phyloP scores from a whole-genome alignment of 1,140 invertebrate species.

The Bombyx mandarina region DNA sequence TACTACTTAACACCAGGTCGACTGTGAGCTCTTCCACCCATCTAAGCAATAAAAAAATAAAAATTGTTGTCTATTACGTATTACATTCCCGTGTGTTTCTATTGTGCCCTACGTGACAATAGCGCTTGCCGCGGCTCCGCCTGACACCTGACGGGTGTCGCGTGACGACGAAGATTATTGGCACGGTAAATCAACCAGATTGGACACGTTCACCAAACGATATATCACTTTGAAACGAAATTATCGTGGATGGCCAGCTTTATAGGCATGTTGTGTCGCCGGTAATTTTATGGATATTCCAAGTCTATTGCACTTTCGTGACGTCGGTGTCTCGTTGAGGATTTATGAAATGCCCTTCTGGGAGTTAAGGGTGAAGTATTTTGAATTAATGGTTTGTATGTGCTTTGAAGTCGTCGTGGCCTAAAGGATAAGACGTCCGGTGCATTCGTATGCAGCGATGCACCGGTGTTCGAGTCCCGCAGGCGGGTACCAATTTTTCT shows the following conservation, averaged over 20 bases:
- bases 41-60: too few relatives aligned
- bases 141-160: slow-evolving; percentile 35
- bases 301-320: too few relatives aligned
- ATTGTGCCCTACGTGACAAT: slow-evolving; percentile 28
- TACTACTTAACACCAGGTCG: too few relatives aligned
- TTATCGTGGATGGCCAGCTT: slow-evolving; percentile 9
- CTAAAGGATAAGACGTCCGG: too few relatives aligned
- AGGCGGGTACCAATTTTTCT: too few relatives aligned
- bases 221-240: slow-evolving; percentile 31
- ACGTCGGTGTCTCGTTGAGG: too few relatives aligned
- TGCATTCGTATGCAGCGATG: too few relatives aligned
- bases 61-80: too few relatives aligned
- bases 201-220: slow-evolving; percentile 39
- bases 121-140: slow-evolving; percentile 12
- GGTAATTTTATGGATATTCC: not conserved
- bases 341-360: too few relatives aligned
- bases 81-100: slow-evolving; percentile 14
- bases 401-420: too few relatives aligned
- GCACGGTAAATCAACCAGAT: slow-evolving; percentile 47
- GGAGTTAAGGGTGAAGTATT: not conserved
- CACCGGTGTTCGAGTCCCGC: too few relatives aligned
- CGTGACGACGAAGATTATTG: slow-evolving; percentile 45
- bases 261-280: not conserved
- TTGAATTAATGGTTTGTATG: not conserved
- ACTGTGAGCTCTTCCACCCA: too few relatives aligned